Evolutionary conservation across 2,113 vertebrate species (phyloP).

Genomic region (Nycticebus coucang): DNA sequence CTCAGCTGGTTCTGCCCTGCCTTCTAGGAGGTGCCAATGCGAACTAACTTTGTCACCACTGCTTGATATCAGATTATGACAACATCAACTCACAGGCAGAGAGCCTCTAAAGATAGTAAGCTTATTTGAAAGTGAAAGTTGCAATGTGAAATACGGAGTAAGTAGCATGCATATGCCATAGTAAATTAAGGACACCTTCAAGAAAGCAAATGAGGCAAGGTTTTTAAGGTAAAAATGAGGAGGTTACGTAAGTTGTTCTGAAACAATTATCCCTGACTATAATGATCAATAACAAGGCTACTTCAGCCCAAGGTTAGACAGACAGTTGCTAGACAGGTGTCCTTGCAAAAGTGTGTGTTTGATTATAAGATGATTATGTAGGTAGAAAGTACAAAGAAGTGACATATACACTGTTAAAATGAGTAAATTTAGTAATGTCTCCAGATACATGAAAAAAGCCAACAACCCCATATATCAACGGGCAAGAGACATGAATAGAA

Average conservation of each 20-base stretch:
- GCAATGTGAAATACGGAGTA: background rate
- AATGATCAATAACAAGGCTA: background rate
- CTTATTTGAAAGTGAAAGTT: background rate
- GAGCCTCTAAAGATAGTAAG: background rate
- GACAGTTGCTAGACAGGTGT: background rate
- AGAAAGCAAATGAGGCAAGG: background rate
- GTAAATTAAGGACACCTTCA: background rate
- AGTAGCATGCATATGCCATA: background rate
- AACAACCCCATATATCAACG: no score
- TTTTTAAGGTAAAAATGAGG: background rate
- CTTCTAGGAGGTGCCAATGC: background rate
- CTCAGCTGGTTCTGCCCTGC: background rate
- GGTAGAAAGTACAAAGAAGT: no score
- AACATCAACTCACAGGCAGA: background rate
- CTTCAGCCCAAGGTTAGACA: background rate
- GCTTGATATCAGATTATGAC: background rate
- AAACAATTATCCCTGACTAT: background rate
- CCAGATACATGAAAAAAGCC: no score
- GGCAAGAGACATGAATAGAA: no score
- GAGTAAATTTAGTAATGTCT: no score
- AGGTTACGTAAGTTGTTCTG: background rate
- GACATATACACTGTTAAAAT: no score
- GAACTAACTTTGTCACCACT: background rate
- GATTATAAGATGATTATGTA: no score
- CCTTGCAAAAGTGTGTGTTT: background rate